Evolutionary conservation across 2,113 vertebrate species (phyloP), one percentile per base, ranked within the genome.

Genomic region (Cheirogaleus medius): DNA sequence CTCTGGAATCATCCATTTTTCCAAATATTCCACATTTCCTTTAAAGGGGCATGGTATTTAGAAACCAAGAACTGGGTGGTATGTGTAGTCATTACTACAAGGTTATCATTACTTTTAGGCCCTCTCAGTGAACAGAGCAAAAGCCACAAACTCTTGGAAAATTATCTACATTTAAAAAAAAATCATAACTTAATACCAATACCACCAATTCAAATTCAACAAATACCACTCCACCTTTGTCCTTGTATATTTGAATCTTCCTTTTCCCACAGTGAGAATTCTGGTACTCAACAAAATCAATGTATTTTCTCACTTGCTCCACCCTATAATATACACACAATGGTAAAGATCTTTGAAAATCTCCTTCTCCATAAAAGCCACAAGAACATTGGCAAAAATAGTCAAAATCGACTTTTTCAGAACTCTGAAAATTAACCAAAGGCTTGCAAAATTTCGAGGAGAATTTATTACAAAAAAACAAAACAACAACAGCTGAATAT

Each of bases 351-450:
- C 83, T 82, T 27, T 88, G 47, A 82, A 87, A 92, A 69, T 90
- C 52, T 93, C 25, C 39, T 83, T 29, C 66, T 91, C 25, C 39
- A 47, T 37, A 25, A 47, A n/a, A 86, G 20, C 25, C 73, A 63
- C 5, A 49, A 86, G 42, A 86, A 85, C 32, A 60, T n/a, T 60
- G 82, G 56, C 39, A 87, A 76, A 90, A 96, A 54, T 56, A 34
- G 29, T 93, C 54, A 73, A 95, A 87, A n/a, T 29, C 73, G 71
- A 63, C 73, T 71, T 86, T 71, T 78, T 80, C 54, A 91, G 73
- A 91, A 52, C 39, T 87, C 27, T 82, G 68, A 32, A 87, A 82
- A 82, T 73, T 76, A 87, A 76, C 9, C 8, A 58, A 15, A 81
- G 56, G 0, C 39, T 87, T 85, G 34, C 47, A 86, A 81, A 81